These are phyloP conservation scores for Notodonta dromedarius DNA, from an alignment of 2,888 invertebrate species.

Conservation along the genomic window DNA sequence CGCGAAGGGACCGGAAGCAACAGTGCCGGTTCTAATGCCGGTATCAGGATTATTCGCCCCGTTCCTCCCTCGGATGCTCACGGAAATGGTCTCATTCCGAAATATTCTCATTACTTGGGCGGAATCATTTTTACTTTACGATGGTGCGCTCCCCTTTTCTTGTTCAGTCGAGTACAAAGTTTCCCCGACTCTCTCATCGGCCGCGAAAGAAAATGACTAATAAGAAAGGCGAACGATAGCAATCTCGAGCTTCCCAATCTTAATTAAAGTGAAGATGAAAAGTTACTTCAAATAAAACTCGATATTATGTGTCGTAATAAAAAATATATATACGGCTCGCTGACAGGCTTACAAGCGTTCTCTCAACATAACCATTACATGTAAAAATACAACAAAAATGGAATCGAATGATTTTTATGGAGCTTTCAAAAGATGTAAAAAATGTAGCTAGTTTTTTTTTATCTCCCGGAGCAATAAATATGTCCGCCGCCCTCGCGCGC, in stretches of 20 bases:
- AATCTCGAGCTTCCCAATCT: constrained; percentile 59
- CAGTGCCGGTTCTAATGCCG: constrained; percentile 50
- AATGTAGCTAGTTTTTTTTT: constrained; percentile 63
- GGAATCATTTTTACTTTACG: constrained; percentile 72
- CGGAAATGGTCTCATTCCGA: constrained; percentile 60
- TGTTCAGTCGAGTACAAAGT: constrained; percentile 66
- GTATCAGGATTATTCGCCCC: constrained; percentile 58
- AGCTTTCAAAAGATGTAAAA: constrained; percentile 63
- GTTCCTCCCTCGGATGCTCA: constrained; percentile 53
- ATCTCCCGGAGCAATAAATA: constrained; percentile 72
- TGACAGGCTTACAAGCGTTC: constrained; percentile 62
- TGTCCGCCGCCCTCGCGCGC: constrained; percentile 68
- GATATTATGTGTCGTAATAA: constrained; percentile 27
- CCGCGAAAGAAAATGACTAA: constrained; percentile 67
- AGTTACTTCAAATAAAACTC: constrained; percentile 41
- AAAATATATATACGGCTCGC: constrained; percentile 42
- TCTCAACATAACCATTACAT: constrained; percentile 54
- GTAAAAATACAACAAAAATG: constrained; percentile 48
- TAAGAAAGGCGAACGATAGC: constrained; percentile 73
- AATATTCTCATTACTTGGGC: constrained; percentile 74
- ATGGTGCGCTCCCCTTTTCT: constrained; percentile 61
- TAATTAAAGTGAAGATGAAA: constrained; percentile 68
- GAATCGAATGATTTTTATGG: constrained; percentile 47
- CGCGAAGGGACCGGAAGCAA: constrained; percentile 46
- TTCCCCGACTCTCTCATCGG: constrained; percentile 61